Percentiles rank a stretch among this genome's conserved stretches.
Evolutionary conservation across 2,797 vertebrate species (phyloP).

Genomic region (Pristis pectinata): DNA sequence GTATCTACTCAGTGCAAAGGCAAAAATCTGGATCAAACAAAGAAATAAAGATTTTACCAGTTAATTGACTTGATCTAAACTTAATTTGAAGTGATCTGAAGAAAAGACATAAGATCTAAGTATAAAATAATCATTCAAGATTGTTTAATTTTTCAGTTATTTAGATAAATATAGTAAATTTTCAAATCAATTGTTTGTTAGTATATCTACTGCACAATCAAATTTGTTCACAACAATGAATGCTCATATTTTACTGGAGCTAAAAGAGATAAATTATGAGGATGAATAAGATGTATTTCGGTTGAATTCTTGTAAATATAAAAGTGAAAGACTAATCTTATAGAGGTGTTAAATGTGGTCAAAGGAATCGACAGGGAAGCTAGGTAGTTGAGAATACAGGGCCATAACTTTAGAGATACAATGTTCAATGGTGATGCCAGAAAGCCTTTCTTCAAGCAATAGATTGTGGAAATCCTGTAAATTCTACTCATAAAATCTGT

Average conservation of each 20-base stretch:
- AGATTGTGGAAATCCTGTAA: neutral
- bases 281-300: neutral
- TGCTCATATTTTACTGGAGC: neutral
- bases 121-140: neutral
- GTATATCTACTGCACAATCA: neutral
- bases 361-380: neutral
- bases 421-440: neutral
- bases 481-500: neutral
- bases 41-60: neutral
- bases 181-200: conserved; percentile 4
- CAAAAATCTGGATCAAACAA: neutral
- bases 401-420: neutral
- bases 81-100: neutral
- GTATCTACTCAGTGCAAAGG: neutral
- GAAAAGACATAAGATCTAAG: neutral
- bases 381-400: neutral
- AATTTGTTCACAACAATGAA: neutral
- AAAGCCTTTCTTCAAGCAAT: neutral
- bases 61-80: neutral
- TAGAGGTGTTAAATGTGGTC: neutral
- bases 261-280: neutral
- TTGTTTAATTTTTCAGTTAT: neutral
- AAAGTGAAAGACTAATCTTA: neutral
- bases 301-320: neutral
- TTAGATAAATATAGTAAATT: neutral